Conservation (phyloP, 2,113 vertebrate species). For the Dryoscopus gambensis region DNA sequence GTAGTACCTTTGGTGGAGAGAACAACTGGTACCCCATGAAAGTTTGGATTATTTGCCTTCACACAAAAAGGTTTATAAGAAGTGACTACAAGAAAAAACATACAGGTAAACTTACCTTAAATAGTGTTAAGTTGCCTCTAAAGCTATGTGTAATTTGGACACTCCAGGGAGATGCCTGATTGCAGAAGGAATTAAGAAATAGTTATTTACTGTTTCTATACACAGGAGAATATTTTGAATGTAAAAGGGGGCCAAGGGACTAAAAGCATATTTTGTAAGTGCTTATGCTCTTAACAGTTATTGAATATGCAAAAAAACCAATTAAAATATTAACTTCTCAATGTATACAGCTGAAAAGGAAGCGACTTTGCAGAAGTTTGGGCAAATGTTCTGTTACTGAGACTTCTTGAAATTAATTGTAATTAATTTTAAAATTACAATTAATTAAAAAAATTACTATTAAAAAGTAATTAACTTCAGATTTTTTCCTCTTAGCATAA, state of each 20-base stretch:
- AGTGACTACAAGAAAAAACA: slow-evolving; percentile 21
- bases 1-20: neutral
- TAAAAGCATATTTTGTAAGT: neutral
- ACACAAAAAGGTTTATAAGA: slow-evolving; percentile 28
- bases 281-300: neutral
- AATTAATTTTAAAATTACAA: neutral
- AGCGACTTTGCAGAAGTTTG: neutral
- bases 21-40: neutral
- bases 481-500: neutral
- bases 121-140: neutral
- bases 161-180: neutral
- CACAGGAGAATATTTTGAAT: neutral
- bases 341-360: neutral
- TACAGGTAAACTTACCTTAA: neutral
- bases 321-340: neutral
- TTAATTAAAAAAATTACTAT: neutral
- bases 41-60: slow-evolving; percentile 57
- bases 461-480: neutral
- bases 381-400: neutral
- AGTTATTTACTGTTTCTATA: neutral
- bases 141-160: neutral
- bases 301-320: neutral
- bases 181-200: neutral
- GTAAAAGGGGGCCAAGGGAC: neutral
- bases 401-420: neutral